Conservation (phyloP, 2,113 vertebrate species). For the Oryzias curvinotus region DNA sequence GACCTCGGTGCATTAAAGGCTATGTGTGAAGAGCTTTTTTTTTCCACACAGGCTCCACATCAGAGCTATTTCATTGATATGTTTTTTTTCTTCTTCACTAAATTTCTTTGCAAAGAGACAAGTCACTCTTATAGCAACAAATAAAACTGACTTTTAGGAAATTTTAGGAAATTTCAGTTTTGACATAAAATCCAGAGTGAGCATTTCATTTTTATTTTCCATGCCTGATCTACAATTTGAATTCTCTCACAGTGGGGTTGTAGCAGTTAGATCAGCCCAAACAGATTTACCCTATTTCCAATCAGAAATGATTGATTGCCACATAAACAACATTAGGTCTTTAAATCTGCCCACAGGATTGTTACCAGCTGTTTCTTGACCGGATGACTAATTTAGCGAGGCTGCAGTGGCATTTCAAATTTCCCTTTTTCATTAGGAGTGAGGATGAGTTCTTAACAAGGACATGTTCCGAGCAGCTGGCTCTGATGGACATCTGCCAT, state of each 20-base stretch:
- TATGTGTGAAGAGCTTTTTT: not conserved
- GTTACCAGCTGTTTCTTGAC: constrained; percentile 39
- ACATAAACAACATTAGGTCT: constrained; percentile 62
- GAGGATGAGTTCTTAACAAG: constrained; percentile 26
- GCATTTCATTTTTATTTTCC: not conserved
- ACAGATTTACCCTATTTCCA: constrained; percentile 34
- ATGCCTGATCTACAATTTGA: not conserved
- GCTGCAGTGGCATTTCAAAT: constrained; percentile 21
- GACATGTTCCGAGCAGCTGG: constrained; percentile 5
- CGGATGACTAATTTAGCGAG: constrained; percentile 41
- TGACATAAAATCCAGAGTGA: not conserved
- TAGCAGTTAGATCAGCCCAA: constrained; percentile 32
- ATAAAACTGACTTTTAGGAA: constrained; percentile 1
- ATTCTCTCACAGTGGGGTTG: no score
- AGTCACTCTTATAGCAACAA: not conserved
- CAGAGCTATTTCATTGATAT: no score
- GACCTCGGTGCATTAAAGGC: not conserved
- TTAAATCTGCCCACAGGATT: constrained; percentile 46
- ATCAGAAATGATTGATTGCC: constrained; percentile 50
- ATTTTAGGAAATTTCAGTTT: no score
- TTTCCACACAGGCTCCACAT: not conserved
- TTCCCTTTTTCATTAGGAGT: constrained; percentile 11
- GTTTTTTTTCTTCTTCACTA: no score
- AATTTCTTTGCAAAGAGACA: not conserved
- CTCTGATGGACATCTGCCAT: constrained; percentile 15